Evolutionary conservation across 2,113 vertebrate species (phyloP), one percentile per base, ranked within the genome.

Genomic region (Polypterus senegalus): DNA sequence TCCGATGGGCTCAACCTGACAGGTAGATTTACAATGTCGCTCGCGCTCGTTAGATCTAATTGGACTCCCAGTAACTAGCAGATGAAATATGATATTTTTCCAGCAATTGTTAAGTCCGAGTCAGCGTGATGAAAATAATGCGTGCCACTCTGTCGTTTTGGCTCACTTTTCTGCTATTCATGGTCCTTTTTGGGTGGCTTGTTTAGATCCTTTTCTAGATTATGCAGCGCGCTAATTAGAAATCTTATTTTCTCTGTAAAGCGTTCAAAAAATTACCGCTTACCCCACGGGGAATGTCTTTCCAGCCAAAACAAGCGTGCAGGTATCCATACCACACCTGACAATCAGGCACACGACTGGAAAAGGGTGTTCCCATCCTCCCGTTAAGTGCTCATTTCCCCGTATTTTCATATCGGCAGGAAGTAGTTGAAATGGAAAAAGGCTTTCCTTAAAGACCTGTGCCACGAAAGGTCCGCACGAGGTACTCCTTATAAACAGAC

Each of bases 281-380:
- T 84, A 87, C 84, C 85, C 81, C 81, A 76, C 70, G 78, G 76
- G 81, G 72, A 57, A 74, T 75, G 74, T 77, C 78, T 82, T 76
- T 70, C 72, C 55, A 80, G 86, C 86, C 87, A 88, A 87, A 79
- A 86, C 79, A 87, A 88, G 81, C 85, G 81, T 81, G 73, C 80
- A 82, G 83, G 83, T 87, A 87, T 84, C 85, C 85, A 79, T 80
- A 75, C 75, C 79, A 81, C 87, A 90, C 89, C 87, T 92, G 91
- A 91, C 85, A 85, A 86, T 86, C 76, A 85, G 88, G 89, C 89
- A 92, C 89, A 92, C 91, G 91, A 91, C 91, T 89, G 91, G 88
- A 92, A 88, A 86, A 82, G 85, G 89, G 88, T 84, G 89, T 86
- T 66, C 68, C 86, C 85, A 84, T 88, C 87, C 86, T 88, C 82